Evolutionary conservation across 2,888 invertebrate species (phyloP), one percentile per base, ranked within the genome.

Genomic region (Apodemia zela): DNA sequence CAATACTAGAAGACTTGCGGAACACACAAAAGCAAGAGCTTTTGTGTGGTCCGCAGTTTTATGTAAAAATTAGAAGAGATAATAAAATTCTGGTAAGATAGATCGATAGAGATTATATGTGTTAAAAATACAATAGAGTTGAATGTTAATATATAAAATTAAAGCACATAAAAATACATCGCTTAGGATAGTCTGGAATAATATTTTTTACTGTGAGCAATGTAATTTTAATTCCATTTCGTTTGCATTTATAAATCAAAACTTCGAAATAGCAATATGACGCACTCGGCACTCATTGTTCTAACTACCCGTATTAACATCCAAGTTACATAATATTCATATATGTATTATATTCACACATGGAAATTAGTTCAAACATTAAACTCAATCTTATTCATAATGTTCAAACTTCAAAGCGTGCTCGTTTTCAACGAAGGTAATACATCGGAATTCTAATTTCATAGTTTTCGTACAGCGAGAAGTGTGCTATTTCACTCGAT

Each of bases 391-490:
- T 42, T 42, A 21, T 54, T 54, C 25, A 54, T 54, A 21, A 54
- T 54, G 51, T 54, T 54, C 25, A 18, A 54, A 54, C 51, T 54
- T 54, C 51, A 21, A 18, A 54, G 51, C 51, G 51, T 13, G 51
- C 51, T 25, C 51, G 51, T 54, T 54, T 54, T 25, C 51, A 54
- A 54, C 51, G 21, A 11, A 54, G 51, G 51, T 54, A 49, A 18
- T 49, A 54, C 51, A 54, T 54, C 21, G 51, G 51, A 54, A 54
- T 54, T 54, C 21, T 54, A 18, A 54, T 54, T 54, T 25, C 21
- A 54, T 54, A 54, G 51, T 54, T 54, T 25, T 54, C 18, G 21
- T 13, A 6, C 51, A 42, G 15, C 21, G 21, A 25, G 51, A 21
- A 54, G 51, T 21, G 51, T 21, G 51, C 51, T 51, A 51, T 51